Base-by-base conservation (phyloP, 2,113 vertebrate genomes). In the Platycercus adscitus region DNA sequence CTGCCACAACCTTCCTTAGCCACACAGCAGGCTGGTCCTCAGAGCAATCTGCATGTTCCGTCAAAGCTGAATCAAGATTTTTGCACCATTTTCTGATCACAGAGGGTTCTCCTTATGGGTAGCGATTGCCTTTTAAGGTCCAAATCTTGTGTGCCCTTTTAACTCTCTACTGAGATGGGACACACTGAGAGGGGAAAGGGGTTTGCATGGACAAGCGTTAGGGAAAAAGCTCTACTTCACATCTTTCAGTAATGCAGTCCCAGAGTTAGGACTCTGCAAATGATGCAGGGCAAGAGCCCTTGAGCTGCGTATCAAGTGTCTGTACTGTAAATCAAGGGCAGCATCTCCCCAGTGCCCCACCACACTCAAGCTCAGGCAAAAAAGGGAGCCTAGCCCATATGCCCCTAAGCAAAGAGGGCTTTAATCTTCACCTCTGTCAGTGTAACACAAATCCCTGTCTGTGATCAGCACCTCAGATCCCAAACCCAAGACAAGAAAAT, bases 361-460 rank as follows among this genome's bases (percentile, higher is more conserved):
- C 43, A 70, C 17, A 9, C 55, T 21, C 29, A 43, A 26, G 31
- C 43, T 86, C 64, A 68, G 60, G 28, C 13, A 4, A 43, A 33
- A 46, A 82, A 49, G 6, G 19, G 20, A 81, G n/a, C 6, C 2
- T n/a, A 10, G 1, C 16, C 6, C 31, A 18, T 21, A 2, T 1
- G 0, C 0, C 49, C 66, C 21, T 35, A 41, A 73, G 53, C 50
- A 80, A 70, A n/a, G 21, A 69, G 44, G 26, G 26, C 21, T 76
- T 53, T 63, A 72, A 25, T 65, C 79, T 29, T 70, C 29, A 16
- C 11, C 29, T 47, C 68, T 55, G 37, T 17, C 37, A 26, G 41
- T 0, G 7, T 17, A 29, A 41, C 49, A 77, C 41, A 79, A 79
- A 71, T 16, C 46, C 35, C 43, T 31, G 17, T 1, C 71, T 2